A percentile compares a stretch with the other conserved stretches of the same genome.
phyloP scores from a whole-genome alignment of 2,797 vertebrate genomes.

The Orestias chungarensis region DNA sequence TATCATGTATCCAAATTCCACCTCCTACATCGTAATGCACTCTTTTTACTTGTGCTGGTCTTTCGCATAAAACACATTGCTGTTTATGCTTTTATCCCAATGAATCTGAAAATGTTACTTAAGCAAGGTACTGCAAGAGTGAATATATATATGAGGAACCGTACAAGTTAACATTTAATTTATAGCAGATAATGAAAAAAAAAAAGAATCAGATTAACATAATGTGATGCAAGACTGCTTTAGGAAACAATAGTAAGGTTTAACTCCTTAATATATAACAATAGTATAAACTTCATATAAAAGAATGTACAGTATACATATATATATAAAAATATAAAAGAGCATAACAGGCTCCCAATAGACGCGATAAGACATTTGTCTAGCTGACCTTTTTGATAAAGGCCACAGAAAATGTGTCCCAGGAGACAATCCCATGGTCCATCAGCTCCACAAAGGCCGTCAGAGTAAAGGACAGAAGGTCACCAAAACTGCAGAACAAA shows the following conservation, averaged over 20 bases:
- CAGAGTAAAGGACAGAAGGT: conserved; percentile 97
- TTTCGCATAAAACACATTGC: not conserved
- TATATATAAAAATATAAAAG: not conserved
- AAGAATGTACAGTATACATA: not conserved
- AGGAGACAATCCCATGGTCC: conserved; percentile 99
- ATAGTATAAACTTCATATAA: not conserved
- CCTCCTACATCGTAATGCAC: not conserved
- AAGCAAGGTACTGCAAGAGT: not conserved
- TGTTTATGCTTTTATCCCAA: not conserved
- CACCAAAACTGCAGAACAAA: conserved; percentile 92
- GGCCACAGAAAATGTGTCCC: conserved; percentile 98
- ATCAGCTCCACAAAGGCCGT: conserved; percentile 99
- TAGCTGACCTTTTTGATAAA: conserved; percentile 97
- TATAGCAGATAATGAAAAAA: not conserved
- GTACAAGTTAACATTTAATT: not conserved
- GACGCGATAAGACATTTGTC: conserved; percentile 21
- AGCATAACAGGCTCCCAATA: not conserved
- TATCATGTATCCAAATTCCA: not conserved
- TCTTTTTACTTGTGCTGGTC: not conserved
- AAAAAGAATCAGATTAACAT: not conserved
- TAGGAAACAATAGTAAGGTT: not conserved
- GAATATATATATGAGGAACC: not conserved
- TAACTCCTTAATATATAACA: not conserved
- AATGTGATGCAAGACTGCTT: not conserved
- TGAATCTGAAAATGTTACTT: not conserved